These are phyloP conservation scores for Euphydryas editha DNA, from an alignment of 2,888 invertebrate genomes.

Conservation along the genomic window DNA sequence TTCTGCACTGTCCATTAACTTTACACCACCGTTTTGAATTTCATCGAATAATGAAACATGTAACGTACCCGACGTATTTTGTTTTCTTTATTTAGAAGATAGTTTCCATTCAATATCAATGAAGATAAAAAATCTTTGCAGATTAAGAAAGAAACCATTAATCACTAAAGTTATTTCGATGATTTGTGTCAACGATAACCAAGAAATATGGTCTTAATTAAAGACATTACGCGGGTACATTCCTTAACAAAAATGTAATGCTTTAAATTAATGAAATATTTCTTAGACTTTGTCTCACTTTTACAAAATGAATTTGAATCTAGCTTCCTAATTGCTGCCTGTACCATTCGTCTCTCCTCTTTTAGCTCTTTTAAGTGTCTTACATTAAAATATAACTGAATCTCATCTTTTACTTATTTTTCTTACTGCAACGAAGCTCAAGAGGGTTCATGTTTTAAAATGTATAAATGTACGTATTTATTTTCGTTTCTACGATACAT, in stretches of 20 bases:
- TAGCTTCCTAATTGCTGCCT: not conserved
- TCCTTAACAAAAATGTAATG: constrained; percentile 19
- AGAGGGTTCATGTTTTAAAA: no score
- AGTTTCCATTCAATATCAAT: not conserved
- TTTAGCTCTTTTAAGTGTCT: not conserved
- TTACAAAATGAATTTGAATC: constrained; percentile 8
- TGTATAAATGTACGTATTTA: no score
- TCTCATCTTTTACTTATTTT: not conserved
- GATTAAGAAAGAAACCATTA: not conserved
- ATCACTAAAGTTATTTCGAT: constrained; percentile 5
- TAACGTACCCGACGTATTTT: not conserved
- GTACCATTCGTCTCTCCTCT: not conserved
- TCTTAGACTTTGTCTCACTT: constrained; percentile 12
- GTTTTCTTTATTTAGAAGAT: not conserved
- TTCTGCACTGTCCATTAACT: no score
- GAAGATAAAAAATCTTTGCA: not conserved
- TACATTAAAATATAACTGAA: not conserved
- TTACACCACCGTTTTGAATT: no score
- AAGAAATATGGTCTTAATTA: constrained; percentile 31
- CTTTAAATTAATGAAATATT: constrained; percentile 18
- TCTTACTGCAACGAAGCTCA: no score
- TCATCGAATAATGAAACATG: no score
- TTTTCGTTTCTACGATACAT: no score
- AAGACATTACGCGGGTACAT: constrained; percentile 26
- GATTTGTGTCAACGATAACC: constrained; percentile 20